Base-by-base conservation (phyloP, 23 tunicate species). In the Trididemnum miniatum region DNA sequence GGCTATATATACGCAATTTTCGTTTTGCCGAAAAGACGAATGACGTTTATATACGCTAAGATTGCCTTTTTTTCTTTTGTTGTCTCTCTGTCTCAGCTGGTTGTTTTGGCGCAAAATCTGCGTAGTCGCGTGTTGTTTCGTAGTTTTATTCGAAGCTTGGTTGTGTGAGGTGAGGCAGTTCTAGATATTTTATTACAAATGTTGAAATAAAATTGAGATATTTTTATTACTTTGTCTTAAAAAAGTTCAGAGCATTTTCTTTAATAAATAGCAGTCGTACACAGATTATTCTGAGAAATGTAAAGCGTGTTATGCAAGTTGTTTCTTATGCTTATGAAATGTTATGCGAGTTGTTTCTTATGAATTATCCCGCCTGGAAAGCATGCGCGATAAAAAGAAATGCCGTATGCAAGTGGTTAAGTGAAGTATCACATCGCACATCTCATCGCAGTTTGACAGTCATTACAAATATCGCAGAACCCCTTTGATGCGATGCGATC, bases 81-180 rank as follows among this genome's bases (percentile, higher is more conserved):
- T n/a, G 38, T 67, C 75, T 67, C 38, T 67, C 75, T 67, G 38
- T 67, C 75, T 67, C 75, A 67, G 75, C 75, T 67, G 38, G 75
- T 67, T 67, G 75, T 67, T 67, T 67, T 67, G 75, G 75, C 75
- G 75, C 75, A 38, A 67, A 67, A 67, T 67, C 38, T 67, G 75
- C 75, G 75, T 67, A 67, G 38, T 67, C 38, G 75, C 75, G 75
- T 67, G 75, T 67, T 67, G 38, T 67, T 67, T 67, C 22, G 75
- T 67, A 33, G 75, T 67, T 67, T 67, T 33, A 67, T 67, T 67
- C 75, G 75, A 67, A 67, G 75, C 75, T 67, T 67, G 75, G 38
- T 67, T 67, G 67, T 62, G 67, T 62, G 29, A 67, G 75, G 75
- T 67, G 75, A 67, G 75, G 75, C 75, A 67, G 75, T 67, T 67